These are phyloP conservation scores for Pocillopora meandrina DNA, from an alignment of 92 coral and sea anemone species.

Conservation along the genomic window DNA sequence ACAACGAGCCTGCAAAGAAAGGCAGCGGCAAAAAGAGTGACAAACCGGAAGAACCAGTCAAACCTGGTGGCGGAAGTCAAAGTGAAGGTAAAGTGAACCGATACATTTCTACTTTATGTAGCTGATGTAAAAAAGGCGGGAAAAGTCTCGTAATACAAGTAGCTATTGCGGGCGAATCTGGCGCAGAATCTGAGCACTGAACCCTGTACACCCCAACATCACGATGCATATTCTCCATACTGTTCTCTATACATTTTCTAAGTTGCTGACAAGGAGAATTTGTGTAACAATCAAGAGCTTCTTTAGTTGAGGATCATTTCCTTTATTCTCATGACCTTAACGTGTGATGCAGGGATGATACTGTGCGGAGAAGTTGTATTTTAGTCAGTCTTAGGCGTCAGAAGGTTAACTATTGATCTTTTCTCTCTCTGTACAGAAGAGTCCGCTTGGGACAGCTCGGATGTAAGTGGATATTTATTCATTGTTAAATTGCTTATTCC, in stretches of 20 bases:
- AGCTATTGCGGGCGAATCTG: not conserved
- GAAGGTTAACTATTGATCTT: not conserved
- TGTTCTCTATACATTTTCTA: no score
- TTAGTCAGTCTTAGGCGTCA: not conserved
- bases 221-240: no score
- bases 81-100: constrained; percentile 62
- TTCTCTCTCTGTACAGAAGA: constrained; percentile 48
- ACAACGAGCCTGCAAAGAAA: constrained; percentile 42
- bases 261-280: no score
- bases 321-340: no score
- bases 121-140: not conserved
- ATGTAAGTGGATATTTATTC: constrained; percentile 57
- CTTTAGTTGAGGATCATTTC: no score
- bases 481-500: no score
- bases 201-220: no score
- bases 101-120: not conserved
- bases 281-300: no score
- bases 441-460: constrained; percentile 95
- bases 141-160: no score
- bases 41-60: constrained; percentile 8
- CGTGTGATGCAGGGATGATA: no score
- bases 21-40: constrained; percentile 11
- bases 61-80: constrained; percentile 50
- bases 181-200: not conserved
- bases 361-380: not conserved